These are phyloP conservation scores for Danio tinwini DNA, from an alignment of 2,797 vertebrate species.

Conservation along the genomic window DNA sequence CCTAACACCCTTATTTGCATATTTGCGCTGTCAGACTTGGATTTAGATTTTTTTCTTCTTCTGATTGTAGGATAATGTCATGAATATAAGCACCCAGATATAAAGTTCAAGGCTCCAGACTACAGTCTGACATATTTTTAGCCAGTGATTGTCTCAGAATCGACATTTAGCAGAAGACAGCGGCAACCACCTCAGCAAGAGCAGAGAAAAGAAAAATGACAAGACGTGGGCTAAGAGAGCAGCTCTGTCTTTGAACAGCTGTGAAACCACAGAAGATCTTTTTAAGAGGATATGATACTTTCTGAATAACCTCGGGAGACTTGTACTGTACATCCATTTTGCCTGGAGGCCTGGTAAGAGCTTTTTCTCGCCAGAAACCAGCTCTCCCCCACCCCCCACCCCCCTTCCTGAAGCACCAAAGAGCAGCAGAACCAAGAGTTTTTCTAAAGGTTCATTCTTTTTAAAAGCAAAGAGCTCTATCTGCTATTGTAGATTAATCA, in stretches of 20 bases:
- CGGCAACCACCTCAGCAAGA: neutral
- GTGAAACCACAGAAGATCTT: slow-evolving; percentile 12
- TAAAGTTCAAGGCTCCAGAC: neutral
- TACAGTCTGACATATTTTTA: neutral
- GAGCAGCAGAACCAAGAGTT: neutral
- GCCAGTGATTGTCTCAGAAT: neutral
- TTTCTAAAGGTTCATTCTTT: neutral
- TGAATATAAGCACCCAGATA: neutral
- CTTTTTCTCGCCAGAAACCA: neutral
- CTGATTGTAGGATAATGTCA: neutral
- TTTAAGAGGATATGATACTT: slow-evolving; percentile 6
- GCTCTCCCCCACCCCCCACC: too few relatives aligned
- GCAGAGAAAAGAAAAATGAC: slow-evolving; percentile 22
- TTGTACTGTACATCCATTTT: neutral
- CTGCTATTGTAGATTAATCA: neutral
- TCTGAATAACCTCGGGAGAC: slow-evolving; percentile 26
- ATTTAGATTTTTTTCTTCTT: neutral
- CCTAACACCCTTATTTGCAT: too few relatives aligned
- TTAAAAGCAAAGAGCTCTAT: neutral
- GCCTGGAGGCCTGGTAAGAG: slow-evolving; percentile 4
- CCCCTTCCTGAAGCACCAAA: neutral
- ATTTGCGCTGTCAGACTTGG: too few relatives aligned
- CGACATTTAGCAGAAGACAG: slow-evolving; percentile 19
- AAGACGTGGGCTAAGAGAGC: neutral
- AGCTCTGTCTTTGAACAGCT: slow-evolving; percentile 18